Base-by-base conservation (phyloP, 2,888 invertebrate species). In the Dolomedes plantarius region DNA sequence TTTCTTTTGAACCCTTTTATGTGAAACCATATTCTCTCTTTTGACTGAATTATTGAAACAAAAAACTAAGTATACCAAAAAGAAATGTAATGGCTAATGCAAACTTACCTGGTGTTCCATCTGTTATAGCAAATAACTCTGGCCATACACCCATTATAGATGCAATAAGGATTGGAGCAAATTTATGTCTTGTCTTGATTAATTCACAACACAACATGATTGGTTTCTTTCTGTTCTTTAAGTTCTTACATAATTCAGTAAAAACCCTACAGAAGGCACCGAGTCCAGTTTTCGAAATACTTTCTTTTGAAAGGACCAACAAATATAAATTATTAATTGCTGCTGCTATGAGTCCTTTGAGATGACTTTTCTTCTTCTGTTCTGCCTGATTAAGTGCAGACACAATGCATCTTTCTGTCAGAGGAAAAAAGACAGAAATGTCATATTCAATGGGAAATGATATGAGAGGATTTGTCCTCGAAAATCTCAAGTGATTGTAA, bases 191-290 rank as follows among this genome's bases (percentile, higher is more conserved):
- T 1, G 3, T 28, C 41, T 46, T 69, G 16, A 82, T 27, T 9
- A 82, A 19, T 19, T 82, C 64, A 64, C 50, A 27, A 67, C 82
- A 82, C 19, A 82, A 41, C 6, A 23, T 7, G 11, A 62, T 16
- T 13, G 64, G 39, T 31, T 46, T 41, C 23, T 19, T 13, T n/a
- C 0, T 1, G 46, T 71, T 27, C n/a, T 46, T n/a, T 1, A 6
- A 13, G 16, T 2, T n/a, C 23, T 64, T 82, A 41, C 82, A 82
- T n/a, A 82, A 62, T 46, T 69, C 32, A 11, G 82, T 71, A 5
- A 82, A 16, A 13, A 82, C 75, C 41, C 82, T 75, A 41, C 82
- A 82, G 19, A 75, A 64, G 1, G 82, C 67, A n/a, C 69, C 23
- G n/a, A 75, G 69, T 13, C 82, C 82, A 71, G 31, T 64, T 1